Percentiles rank a stretch among this genome's conserved stretches.
Conservation (phyloP, 1,140 invertebrate species). For the Telenomus remus region DNA sequence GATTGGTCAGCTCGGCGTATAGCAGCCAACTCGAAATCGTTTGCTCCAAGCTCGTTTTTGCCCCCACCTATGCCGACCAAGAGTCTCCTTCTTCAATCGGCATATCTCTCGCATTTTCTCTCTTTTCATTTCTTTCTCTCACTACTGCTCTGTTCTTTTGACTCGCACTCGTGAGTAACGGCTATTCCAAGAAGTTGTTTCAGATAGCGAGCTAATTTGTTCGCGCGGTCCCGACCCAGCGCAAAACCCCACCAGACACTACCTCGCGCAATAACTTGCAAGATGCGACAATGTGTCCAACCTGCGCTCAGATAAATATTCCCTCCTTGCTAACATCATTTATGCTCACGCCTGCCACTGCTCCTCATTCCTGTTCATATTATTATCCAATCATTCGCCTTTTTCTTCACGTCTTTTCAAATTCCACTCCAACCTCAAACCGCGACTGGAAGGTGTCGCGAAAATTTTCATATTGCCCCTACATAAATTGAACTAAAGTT, state of each 20-base stretch:
- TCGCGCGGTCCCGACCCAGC: constrained; percentile 60
- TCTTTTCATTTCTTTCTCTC: constrained; percentile 45
- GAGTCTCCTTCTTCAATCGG: constrained; percentile 8
- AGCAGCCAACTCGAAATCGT: constrained; percentile 66
- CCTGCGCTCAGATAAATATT: constrained; percentile 44
- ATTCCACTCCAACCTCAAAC: no score
- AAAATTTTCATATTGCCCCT: no score
- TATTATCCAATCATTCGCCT: constrained; percentile 23
- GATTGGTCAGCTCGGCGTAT: constrained; percentile 61
- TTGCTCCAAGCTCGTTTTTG: constrained; percentile 48
- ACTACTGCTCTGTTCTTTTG: constrained; percentile 47
- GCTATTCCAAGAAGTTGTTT: constrained; percentile 75
- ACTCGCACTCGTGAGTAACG: constrained; percentile 70
- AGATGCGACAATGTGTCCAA: constrained; percentile 56
- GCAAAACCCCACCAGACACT: constrained; percentile 36
- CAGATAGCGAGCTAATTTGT: constrained; percentile 75
- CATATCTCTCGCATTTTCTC: constrained; percentile 41
- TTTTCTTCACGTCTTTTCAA: no score
- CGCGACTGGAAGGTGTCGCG: no score
- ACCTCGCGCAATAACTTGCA: constrained; percentile 31
- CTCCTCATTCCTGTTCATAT: constrained; percentile 7
- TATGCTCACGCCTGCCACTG: constrained; percentile 8
- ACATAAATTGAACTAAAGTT: no score
- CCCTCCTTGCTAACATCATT: constrained; percentile 21
- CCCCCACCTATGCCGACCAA: no score